These are phyloP conservation scores for Chiroxiphia lanceolata DNA, from an alignment of 2,797 vertebrate genomes.

Conservation along the genomic window DNA sequence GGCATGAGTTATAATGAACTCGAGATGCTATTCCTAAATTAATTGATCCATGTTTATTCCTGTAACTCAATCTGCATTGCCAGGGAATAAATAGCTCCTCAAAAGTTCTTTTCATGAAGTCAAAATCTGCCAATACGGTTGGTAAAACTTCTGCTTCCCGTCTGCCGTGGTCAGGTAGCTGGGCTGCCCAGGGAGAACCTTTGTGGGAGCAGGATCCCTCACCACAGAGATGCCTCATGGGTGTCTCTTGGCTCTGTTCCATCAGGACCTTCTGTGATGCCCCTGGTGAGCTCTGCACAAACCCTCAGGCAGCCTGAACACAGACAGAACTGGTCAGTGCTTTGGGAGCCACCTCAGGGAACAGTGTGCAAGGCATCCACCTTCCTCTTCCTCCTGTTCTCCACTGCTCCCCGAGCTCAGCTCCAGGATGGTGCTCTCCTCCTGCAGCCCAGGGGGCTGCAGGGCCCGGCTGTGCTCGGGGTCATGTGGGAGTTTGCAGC, in stretches of 20 bases:
- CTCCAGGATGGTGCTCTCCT: neutral
- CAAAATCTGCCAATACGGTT: accelerated
- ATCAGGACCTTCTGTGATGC: accelerated
- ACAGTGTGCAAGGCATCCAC: accelerated
- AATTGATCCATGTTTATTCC: constrained; percentile 55
- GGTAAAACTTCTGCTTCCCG: neutral
- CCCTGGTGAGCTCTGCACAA: neutral
- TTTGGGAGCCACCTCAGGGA: neutral
- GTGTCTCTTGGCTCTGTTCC: neutral
- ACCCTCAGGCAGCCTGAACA: accelerated
- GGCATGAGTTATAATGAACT: neutral
- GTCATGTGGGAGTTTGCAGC: neutral
- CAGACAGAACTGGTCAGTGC: accelerated
- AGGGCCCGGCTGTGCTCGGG: neutral
- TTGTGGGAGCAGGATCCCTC: neutral
- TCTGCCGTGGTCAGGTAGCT: neutral
- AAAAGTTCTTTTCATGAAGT: neutral
- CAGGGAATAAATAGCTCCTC: constrained; percentile 27
- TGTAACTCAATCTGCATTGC: neutral
- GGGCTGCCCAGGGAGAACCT: accelerated
- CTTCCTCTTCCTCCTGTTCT: neutral
- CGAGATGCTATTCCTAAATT: neutral
- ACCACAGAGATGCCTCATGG: neutral
- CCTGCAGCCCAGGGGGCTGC: neutral
- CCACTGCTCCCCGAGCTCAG: accelerated